Evolutionary conservation across 2,888 invertebrate genomes (phyloP).

Genomic region (Miltochrista miniata): DNA sequence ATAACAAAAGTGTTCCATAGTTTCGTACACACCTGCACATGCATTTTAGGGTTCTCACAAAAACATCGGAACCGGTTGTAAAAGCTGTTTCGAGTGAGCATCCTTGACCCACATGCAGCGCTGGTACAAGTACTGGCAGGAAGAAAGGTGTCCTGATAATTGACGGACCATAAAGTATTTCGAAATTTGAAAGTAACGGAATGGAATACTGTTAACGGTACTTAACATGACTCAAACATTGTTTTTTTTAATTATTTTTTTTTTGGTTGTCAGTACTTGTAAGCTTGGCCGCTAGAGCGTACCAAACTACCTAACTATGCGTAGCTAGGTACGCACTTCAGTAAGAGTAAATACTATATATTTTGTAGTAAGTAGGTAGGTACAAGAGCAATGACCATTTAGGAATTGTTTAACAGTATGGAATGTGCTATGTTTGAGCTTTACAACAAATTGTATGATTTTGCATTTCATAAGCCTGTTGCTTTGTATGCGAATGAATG

Average conservation of each 20-base stretch:
- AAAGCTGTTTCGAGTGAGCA: slow-evolving; percentile 57
- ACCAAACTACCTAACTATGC: slow-evolving; percentile 36
- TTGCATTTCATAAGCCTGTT: neutral
- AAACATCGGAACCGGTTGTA: slow-evolving; percentile 65
- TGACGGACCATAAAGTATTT: slow-evolving; percentile 21
- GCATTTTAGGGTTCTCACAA: slow-evolving; percentile 32
- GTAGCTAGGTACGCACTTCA: too few species aligned
- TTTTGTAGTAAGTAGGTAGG: too few species aligned
- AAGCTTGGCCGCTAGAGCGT: slow-evolving; percentile 50
- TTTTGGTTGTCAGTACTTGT: slow-evolving; percentile 18
- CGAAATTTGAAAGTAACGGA: slow-evolving; percentile 19
- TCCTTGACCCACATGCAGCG: slow-evolving; percentile 68
- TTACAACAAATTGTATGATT: neutral
- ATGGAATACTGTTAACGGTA: slow-evolving; percentile 12
- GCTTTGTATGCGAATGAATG: neutral
- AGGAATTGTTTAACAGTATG: slow-evolving; percentile 33
- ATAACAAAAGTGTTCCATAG: slow-evolving; percentile 10
- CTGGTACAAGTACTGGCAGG: slow-evolving; percentile 43
- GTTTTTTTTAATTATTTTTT: slow-evolving; percentile 25
- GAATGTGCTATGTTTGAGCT: slow-evolving; percentile 1
- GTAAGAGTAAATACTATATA: neutral
- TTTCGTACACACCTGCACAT: slow-evolving; percentile 12
- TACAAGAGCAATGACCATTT: slow-evolving; percentile 47
- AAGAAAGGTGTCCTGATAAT: slow-evolving; percentile 56
- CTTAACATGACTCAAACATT: slow-evolving; percentile 15